Percentiles rank a stretch among this genome's conserved stretches.
These are phyloP conservation scores for Macrobrachium nipponense DNA, from an alignment of 1,140 invertebrate genomes.

Conservation along the genomic window DNA sequence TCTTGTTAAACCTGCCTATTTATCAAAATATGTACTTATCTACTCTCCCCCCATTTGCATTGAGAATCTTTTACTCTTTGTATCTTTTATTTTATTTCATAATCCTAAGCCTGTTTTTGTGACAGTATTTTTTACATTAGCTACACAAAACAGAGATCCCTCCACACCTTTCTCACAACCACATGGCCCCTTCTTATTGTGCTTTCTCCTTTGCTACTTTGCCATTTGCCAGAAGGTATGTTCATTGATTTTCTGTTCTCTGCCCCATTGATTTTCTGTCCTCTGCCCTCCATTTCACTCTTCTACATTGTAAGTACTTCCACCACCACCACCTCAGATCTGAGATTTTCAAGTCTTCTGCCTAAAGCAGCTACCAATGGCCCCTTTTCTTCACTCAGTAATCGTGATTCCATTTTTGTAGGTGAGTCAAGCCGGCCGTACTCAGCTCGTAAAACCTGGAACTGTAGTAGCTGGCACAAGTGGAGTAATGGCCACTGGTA, in stretches of 20 bases:
- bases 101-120: too few species aligned
- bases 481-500: constrained; percentile 63
- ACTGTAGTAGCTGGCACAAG: constrained; percentile 52
- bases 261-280: neutral
- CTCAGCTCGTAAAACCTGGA: constrained; percentile 57
- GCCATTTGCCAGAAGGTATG: too few species aligned
- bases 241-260: neutral
- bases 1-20: too few species aligned
- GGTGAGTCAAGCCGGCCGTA: constrained; percentile 55
- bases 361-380: too few species aligned
- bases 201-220: neutral
- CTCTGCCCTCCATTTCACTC: neutral
- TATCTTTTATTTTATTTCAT: too few species aligned
- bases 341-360: neutral
- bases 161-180: neutral
- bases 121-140: too few species aligned
- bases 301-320: neutral
- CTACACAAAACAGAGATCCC: neutral
- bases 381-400: neutral
- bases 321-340: neutral
- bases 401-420: constrained; percentile 8
- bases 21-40: too few species aligned
- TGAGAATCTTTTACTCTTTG: too few species aligned
- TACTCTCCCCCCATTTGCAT: too few species aligned
- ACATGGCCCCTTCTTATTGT: neutral